These are phyloP conservation scores for Lycophotia porphyrea DNA, from an alignment of 2,888 invertebrate genomes.

Conservation along the genomic window DNA sequence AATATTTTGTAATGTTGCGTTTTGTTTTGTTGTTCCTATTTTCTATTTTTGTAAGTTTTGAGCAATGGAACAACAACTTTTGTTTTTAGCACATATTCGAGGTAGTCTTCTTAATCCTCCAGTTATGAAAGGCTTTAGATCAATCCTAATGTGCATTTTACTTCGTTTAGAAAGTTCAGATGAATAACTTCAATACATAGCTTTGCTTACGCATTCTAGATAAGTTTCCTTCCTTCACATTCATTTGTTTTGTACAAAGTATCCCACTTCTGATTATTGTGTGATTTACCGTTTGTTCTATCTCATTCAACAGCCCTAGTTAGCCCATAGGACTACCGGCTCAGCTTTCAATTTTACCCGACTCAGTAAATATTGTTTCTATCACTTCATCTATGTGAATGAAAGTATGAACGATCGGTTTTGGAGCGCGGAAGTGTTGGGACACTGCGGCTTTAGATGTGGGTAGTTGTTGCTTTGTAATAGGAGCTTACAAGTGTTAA, in stretches of 20 bases:
- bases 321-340: conserved; percentile 25
- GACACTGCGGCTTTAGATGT: conserved; percentile 34
- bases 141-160: not conserved
- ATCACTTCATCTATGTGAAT: conserved; percentile 55
- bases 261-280: not conserved
- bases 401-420: conserved; percentile 55
- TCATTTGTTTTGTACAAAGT: not conserved
- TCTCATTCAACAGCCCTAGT: conserved; percentile 34
- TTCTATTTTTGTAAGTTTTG: not conserved
- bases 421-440: conserved; percentile 30
- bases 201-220: not conserved
- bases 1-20: not conserved
- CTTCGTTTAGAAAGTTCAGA: not conserved
- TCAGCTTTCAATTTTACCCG: conserved; percentile 57
- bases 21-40: not conserved
- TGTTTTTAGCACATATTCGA: not conserved
- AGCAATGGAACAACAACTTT: not conserved
- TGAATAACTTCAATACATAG: not conserved
- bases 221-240: not conserved
- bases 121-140: not conserved
- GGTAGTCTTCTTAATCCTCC: too few species aligned
- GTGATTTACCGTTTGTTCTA: not conserved
- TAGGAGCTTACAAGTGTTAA: conserved; percentile 29
- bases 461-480: conserved; percentile 55
- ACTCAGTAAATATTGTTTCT: conserved; percentile 56